Percentiles rank a stretch among this genome's conserved stretches.
phyloP scores from a whole-genome alignment of 2,888 invertebrate genomes.

The Lordiphosa fenestrarum region DNA sequence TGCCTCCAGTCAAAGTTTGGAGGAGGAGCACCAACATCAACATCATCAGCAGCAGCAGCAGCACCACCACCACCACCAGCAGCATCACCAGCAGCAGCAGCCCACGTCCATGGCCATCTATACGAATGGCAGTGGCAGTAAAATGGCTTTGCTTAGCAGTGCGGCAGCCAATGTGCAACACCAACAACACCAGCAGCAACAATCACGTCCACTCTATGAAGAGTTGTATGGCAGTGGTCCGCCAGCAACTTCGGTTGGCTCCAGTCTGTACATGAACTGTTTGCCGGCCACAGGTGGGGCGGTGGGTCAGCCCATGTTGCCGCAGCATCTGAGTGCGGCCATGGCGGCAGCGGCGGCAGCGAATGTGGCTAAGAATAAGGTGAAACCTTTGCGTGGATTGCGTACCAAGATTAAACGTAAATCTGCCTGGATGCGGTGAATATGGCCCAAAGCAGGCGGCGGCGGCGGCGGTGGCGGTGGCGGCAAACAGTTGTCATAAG shows the following conservation, averaged over 20 bases:
- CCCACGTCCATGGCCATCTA: constrained; percentile 15
- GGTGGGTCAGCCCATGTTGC: constrained; percentile 22
- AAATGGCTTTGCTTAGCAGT: constrained; percentile 73
- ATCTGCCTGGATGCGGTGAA: constrained; percentile 79
- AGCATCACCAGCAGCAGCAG: constrained; percentile 34
- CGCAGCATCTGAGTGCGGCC: constrained; percentile 37
- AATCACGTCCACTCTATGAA: constrained; percentile 48
- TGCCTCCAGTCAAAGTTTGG: constrained; percentile 73
- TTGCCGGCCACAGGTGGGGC: not conserved
- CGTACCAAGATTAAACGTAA: constrained; percentile 80
- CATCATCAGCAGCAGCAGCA: constrained; percentile 32
- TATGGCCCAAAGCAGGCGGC: constrained; percentile 54
- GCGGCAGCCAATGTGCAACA: constrained; percentile 54
- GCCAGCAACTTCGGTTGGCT: not conserved
- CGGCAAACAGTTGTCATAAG: constrained; percentile 7
- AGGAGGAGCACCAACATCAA: constrained; percentile 59
- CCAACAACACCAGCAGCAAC: constrained; percentile 33
- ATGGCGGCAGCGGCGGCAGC: constrained; percentile 43
- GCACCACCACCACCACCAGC: constrained; percentile 30
- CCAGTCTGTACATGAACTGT: constrained; percentile 28
- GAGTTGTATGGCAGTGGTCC: constrained; percentile 61
- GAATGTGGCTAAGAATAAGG: constrained; percentile 51
- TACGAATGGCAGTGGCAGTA: constrained; percentile 51
- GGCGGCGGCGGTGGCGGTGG: constrained; percentile 36
- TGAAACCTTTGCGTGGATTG: constrained; percentile 75